Percentiles rank a stretch among this genome's conserved stretches.
phyloP scores from a whole-genome alignment of 2,113 vertebrate species.

The Peromyscus leucopus region DNA sequence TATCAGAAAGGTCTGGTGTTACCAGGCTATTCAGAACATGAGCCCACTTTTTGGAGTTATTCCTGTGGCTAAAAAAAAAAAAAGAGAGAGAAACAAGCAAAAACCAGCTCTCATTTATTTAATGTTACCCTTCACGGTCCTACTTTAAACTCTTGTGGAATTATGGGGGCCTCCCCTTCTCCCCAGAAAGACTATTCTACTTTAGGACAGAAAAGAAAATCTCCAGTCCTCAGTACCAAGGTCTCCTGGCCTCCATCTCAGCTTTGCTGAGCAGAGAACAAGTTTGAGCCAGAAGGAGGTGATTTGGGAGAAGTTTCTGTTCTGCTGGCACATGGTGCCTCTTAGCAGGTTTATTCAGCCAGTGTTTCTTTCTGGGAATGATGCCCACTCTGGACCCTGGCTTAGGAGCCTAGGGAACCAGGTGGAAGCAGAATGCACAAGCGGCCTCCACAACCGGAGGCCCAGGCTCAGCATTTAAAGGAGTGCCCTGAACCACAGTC shows the following conservation, averaged over 20 bases:
- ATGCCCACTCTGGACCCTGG: background rate
- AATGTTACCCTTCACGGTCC: background rate
- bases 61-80: background rate
- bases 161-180: background rate
- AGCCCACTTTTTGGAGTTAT: background rate
- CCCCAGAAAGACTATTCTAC: background rate
- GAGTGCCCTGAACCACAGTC: accelerated
- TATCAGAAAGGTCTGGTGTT: background rate
- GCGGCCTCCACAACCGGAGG: background rate
- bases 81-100: background rate
- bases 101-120: background rate
- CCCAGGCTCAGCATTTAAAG: background rate
- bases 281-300: background rate
- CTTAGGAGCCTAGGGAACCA: background rate
- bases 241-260: background rate
- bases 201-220: background rate
- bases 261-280: background rate
- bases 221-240: background rate
- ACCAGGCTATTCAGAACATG: background rate
- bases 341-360: background rate
- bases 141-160: background rate
- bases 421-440: background rate
- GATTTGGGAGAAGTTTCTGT: background rate
- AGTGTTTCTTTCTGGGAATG: background rate
- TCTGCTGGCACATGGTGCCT: background rate